Evolutionary conservation across 2,797 vertebrate genomes (phyloP).

Genomic region (Melanotaenia boesemani): DNA sequence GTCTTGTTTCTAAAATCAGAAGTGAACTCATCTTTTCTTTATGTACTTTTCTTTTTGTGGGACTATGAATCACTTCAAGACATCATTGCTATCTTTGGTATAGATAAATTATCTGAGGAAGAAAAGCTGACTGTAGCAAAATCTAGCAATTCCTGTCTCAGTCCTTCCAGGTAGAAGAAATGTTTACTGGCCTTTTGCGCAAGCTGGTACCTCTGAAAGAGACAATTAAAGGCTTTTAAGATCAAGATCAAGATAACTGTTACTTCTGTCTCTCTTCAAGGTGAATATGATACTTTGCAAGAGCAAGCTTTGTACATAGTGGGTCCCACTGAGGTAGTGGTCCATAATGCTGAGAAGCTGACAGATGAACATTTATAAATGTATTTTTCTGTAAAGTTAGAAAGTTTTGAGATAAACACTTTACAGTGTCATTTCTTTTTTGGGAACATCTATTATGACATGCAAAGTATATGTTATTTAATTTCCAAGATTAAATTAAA

Average conservation of each 20-base stretch:
- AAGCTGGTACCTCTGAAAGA: slow-evolving; percentile 93
- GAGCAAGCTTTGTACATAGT: slow-evolving; percentile 96
- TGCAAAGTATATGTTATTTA: slow-evolving; percentile 46
- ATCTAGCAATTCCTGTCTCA: slow-evolving; percentile 97
- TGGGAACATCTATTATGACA: slow-evolving; percentile 31
- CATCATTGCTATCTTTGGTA: slow-evolving; percentile 97
- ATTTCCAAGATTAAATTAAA: slow-evolving; percentile 43
- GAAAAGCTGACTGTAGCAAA: slow-evolving; percentile 96
- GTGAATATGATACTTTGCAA: slow-evolving; percentile 88
- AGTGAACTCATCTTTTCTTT: background rate
- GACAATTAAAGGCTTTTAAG: slow-evolving; percentile 92
- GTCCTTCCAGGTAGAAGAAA: slow-evolving; percentile 98
- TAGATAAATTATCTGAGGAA: slow-evolving; percentile 98
- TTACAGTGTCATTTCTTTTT: slow-evolving; percentile 59
- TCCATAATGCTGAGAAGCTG: slow-evolving; percentile 89
- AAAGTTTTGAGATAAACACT: slow-evolving; percentile 28
- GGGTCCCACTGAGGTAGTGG: slow-evolving; percentile 92
- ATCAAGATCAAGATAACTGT: slow-evolving; percentile 59
- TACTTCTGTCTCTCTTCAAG: slow-evolving; percentile 38
- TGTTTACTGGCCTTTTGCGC: slow-evolving; percentile 94
- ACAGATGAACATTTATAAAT: slow-evolving; percentile 89
- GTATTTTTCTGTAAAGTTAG: background rate
- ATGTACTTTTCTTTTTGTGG: slow-evolving; percentile 62
- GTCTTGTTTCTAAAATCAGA: background rate
- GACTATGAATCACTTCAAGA: slow-evolving; percentile 96